phyloP scores from a whole-genome alignment of 2,113 vertebrate species.

The Callocephalon fimbriatum region DNA sequence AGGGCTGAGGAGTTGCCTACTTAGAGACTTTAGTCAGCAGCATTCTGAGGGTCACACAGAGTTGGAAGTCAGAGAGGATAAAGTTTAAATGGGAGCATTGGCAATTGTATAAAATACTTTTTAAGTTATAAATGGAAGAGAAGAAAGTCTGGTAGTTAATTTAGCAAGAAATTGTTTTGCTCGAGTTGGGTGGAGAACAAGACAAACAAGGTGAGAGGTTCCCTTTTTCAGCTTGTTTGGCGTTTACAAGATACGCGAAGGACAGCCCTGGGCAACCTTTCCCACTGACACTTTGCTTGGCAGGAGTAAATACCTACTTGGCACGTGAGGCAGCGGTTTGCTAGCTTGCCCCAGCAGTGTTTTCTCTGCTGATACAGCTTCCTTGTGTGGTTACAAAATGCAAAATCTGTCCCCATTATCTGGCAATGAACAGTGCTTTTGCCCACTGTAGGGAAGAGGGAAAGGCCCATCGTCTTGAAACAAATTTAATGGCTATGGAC shows the following conservation, averaged over 20 bases:
- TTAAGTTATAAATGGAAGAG: background rate
- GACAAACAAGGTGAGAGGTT: background rate
- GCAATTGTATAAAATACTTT: background rate
- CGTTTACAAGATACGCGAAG: background rate
- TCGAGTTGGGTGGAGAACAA: background rate
- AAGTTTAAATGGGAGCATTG: background rate
- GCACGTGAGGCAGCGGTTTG: rapidly evolving
- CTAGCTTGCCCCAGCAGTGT: background rate
- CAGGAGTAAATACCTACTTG: background rate
- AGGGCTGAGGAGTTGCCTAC: background rate
- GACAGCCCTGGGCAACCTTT: background rate
- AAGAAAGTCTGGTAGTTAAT: background rate
- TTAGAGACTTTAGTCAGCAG: background rate
- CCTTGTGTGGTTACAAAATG: background rate
- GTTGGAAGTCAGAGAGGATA: background rate
- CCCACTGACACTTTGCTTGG: background rate
- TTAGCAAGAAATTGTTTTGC: background rate
- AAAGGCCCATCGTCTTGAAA: background rate
- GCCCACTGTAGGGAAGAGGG: background rate
- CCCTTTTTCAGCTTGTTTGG: background rate
- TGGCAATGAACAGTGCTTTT: background rate
- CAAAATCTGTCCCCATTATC: background rate
- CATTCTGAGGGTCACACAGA: background rate
- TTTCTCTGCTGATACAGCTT: background rate
- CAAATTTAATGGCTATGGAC: background rate